phyloP scores from a whole-genome alignment of 1,140 invertebrate genomes.

The Heliconius congener region DNA sequence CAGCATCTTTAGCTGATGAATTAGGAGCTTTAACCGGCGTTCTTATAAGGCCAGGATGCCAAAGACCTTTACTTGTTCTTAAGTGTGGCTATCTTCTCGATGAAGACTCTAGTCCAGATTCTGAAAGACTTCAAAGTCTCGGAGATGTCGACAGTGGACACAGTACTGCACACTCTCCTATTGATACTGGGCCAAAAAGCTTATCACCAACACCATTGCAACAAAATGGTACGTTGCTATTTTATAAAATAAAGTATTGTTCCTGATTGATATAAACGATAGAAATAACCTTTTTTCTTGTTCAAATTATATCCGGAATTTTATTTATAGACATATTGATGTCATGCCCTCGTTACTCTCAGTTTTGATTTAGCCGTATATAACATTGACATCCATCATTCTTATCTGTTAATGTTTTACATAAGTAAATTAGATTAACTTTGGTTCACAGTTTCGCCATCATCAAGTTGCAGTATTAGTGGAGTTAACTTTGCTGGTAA shows the following conservation, averaged over 20 bases:
- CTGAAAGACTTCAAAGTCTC: slow-evolving; percentile 88
- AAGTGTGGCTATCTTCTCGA: slow-evolving; percentile 89
- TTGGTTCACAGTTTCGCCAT: slow-evolving; percentile 69
- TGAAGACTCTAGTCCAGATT: slow-evolving; percentile 91
- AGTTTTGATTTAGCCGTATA: neutral
- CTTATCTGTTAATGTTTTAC: neutral
- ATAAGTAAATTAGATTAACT: too few relatives aligned
- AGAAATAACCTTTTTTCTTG: neutral
- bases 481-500: slow-evolving; percentile 78
- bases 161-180: slow-evolving; percentile 93
- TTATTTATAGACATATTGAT: neutral
- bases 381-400: neutral
- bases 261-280: neutral
- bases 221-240: slow-evolving; percentile 62
- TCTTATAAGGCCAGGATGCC: slow-evolving; percentile 65
- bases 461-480: slow-evolving; percentile 80
- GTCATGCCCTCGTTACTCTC: neutral
- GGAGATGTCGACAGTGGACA: slow-evolving; percentile 92
- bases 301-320: neutral
- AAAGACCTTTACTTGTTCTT: slow-evolving; percentile 86
- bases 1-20: slow-evolving; percentile 87
- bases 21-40: slow-evolving; percentile 76
- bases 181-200: slow-evolving; percentile 90
- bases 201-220: slow-evolving; percentile 86
- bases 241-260: neutral